Evolutionary conservation across 2,888 invertebrate species (phyloP), one percentile per base, ranked within the genome.

Genomic region (Lasioglossum leucozonium): DNA sequence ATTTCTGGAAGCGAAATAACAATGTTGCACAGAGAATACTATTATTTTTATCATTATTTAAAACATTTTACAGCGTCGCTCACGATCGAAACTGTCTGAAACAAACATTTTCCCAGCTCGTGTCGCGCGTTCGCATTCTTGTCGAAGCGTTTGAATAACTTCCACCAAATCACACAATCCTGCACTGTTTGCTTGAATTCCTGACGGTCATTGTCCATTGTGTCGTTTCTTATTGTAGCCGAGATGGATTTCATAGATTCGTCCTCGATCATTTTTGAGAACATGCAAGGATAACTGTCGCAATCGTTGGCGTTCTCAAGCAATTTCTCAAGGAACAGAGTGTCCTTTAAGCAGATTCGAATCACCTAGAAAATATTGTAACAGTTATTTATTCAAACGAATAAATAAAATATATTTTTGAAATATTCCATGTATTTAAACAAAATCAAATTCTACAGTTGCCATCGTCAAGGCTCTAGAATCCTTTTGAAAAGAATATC

Each of bases 81-180:
- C 69, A 86, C 86, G 16, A 74, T 72, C 1, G 86, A 84, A 37
- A 86, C 78, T 13, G 84, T 81, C 75, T 87, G 86, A 75, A 86
- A 83, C n/a, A 87, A 79, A n/a, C 86, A 87, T 72, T 74, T 73
- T 13, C 86, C 87, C 18, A 86, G 67, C 37, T 86, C 81, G 5
- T 40, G 71, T 4, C 78, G 79, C 13, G 84, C 42, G 75, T 77
- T 84, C 34, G 77, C 74, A 65, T 84, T 79, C 37, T 81, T 79
- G 42, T 81, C 58, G n/a, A 81, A 77, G 8, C n/a, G 73, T 77
- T 81, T 86, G 16, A 79, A 87, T 47, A 87, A 55, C 65, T 84
- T 84, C 86, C 87, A 87, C 86, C 87, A 87, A 6, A 79, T 58
- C 4, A 8, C 13, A 51, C 86, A 87, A 55, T 87, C 81, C 10